Base-by-base conservation (phyloP, 2,797 vertebrate genomes). In the Chrysocyon brachyurus region DNA sequence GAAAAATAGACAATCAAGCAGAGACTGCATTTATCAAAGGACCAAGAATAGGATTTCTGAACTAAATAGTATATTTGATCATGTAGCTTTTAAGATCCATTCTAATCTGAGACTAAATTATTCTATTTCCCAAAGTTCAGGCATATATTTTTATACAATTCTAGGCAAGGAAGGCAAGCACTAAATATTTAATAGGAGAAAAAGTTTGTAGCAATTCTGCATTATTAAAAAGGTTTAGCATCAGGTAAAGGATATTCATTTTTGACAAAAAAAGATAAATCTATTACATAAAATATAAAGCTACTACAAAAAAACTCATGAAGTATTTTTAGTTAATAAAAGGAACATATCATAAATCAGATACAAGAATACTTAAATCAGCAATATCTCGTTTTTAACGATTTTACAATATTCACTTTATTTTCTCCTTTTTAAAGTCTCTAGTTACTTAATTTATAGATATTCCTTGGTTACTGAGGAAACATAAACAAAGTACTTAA, bases 241-340 rank as follows among this genome's bases (percentile, higher is more conserved):
- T 90, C 57, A 82, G 31, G 22, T 5, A 63, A 61, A 79, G n/a
- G 12, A 54, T 56, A 81, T 28, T 61, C 46, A 64, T 12, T 86
- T 94, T 82, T 87, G 28, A 83, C 52, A 46, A 88, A 94, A 96
- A 57, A 64, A 96, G 56, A 64, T 56, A 92, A 96, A 86, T 59
- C 26, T 64, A 56, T 79, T 46, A 59, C 75, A 56, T 72, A 66
- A 94, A 90, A 86, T 22, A 59, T 49, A 92, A 96, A 83, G 63
- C n/a, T 70, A 79, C 72, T 46, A 56, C 73, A 56, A 72, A 66
- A 93, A 96, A 88, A 49, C 26, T 49, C 56, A 68, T 6, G 11
- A 63, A 31, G 4, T 63, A 68, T 31, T 94, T 85, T 88, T 61
- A 73, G 21, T 66, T 52, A 90, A 57, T 73, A 61, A 83, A 79